Base-by-base conservation (phyloP, 1,140 invertebrate genomes). In the Halictus rubicundus region DNA sequence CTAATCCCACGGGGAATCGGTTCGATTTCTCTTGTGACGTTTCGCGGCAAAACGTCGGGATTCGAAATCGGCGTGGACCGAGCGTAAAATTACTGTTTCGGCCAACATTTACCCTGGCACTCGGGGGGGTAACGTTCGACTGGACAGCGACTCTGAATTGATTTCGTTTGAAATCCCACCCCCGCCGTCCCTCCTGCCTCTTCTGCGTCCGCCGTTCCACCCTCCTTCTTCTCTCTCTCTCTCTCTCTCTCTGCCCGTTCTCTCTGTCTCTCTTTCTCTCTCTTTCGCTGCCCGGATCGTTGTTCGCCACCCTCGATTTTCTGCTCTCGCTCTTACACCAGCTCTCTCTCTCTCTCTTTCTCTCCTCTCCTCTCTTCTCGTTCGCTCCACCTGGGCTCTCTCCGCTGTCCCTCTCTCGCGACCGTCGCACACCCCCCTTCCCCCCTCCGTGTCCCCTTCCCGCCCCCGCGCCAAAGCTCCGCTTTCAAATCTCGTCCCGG, bases 21-120 rank as follows among this genome's bases (percentile, higher is more conserved):
- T 63, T 52, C 73, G 78, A 86, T 83, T 86, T 81, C 89, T 87
- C 84, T 86, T 89, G 87, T 88, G 89, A 89, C 88, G 89, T 88
- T 91, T 91, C 87, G 87, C 86, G 90, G 90, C 88, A 89, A 90
- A 90, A 88, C 89, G 88, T 88, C 83, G 81, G 82, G 83, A 87
- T 88, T 88, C 89, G 88, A 78, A 87, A 85, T 80, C 74, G 70
- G 72, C 79, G 63, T 64, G 85, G 80, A 84, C 78, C 68, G 61
- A 75, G 89, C 90, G 89, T 90, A 90, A 92, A 93, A 93, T 93
- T 92, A 90, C 90, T 91, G 91, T 92, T 92, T 91, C 90, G 90
- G 88, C 89, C 89, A 92, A 91, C 91, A 92, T 92, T 92, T 92
- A 91, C 87, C 84, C 89, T 85, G 88, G 76, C 83, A 86, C 80